These are phyloP conservation scores for Irena cyanogastra DNA, from an alignment of 2,113 vertebrate genomes.

Conservation along the genomic window DNA sequence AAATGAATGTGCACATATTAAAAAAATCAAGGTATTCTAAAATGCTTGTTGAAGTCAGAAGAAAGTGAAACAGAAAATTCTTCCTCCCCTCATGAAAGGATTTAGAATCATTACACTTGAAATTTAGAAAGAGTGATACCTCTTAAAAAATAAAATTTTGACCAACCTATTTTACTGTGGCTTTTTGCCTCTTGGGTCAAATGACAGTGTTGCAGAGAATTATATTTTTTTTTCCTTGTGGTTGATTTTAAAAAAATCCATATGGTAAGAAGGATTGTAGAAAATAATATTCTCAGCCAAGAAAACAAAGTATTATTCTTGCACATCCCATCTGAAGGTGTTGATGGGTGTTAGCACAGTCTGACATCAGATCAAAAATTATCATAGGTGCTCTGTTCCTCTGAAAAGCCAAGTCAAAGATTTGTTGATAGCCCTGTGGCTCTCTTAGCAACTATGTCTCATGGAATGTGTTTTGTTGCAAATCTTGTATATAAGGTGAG, in stretches of 20 bases:
- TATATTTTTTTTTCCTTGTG: background rate
- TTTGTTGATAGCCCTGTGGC: background rate
- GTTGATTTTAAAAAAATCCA: background rate
- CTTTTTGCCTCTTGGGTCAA: background rate
- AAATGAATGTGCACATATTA: background rate
- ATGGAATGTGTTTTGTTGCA: background rate
- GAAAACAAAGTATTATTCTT: background rate
- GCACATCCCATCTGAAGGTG: background rate
- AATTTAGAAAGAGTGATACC: background rate
- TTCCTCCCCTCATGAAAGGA: background rate
- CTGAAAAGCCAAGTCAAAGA: background rate
- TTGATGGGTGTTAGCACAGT: background rate
- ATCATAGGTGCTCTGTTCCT: background rate
- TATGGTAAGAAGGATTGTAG: background rate
- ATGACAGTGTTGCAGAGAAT: background rate
- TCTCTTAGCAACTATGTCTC: background rate
- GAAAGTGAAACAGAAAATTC: background rate
- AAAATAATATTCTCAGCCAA: background rate
- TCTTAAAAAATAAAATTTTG: background rate
- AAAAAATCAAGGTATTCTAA: background rate
- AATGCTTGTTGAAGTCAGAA: background rate
- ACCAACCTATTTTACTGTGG: background rate
- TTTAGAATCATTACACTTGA: background rate
- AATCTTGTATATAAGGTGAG: background rate
- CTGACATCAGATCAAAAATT: background rate